Percentiles rank a stretch among this genome's conserved stretches.
Conservation (phyloP, 1,140 invertebrate genomes). For the Zaprionus africanus region DNA sequence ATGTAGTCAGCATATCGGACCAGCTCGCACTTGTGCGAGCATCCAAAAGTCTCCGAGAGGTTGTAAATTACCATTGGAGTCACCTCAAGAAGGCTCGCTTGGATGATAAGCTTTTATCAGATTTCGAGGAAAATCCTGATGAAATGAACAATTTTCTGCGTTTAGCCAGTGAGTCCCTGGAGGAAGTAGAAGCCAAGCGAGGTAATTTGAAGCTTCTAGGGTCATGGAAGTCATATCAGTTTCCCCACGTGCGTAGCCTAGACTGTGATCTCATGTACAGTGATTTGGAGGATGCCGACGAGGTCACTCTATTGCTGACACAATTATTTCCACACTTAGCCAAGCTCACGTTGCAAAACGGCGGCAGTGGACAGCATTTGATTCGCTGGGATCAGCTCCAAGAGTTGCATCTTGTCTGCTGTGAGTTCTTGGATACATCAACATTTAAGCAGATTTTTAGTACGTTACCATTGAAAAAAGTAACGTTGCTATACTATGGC, state of each 20-base stretch:
- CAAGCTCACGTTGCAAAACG: constrained; percentile 32
- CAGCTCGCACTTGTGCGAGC: constrained; percentile 33
- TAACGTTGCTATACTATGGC: constrained; percentile 57
- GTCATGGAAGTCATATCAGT: constrained; percentile 25
- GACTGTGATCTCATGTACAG: constrained; percentile 21
- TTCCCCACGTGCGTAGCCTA: constrained; percentile 40
- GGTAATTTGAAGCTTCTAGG: constrained; percentile 6
- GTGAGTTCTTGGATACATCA: constrained; percentile 47
- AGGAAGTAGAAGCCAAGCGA: constrained; percentile 15
- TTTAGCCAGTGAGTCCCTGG: constrained; percentile 35
- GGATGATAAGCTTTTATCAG: neutral
- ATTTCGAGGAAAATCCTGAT: constrained; percentile 14
- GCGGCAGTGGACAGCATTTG: constrained; percentile 49
- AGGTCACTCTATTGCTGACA: constrained; percentile 40
- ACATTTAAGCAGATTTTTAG: constrained; percentile 44
- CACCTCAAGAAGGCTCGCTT: neutral
- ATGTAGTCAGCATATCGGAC: constrained; percentile 33
- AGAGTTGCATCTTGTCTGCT: constrained; percentile 59
- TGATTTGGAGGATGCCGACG: constrained; percentile 17
- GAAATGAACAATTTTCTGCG: constrained; percentile 38
- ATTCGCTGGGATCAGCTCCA: constrained; percentile 36
- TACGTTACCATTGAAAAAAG: constrained; percentile 51
- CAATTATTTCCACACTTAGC: constrained; percentile 49
- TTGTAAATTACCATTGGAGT: constrained; percentile 44
- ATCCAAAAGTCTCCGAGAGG: neutral